Conservation (phyloP, 1,140 invertebrate genomes). For the Atopsyche davidsoni region DNA sequence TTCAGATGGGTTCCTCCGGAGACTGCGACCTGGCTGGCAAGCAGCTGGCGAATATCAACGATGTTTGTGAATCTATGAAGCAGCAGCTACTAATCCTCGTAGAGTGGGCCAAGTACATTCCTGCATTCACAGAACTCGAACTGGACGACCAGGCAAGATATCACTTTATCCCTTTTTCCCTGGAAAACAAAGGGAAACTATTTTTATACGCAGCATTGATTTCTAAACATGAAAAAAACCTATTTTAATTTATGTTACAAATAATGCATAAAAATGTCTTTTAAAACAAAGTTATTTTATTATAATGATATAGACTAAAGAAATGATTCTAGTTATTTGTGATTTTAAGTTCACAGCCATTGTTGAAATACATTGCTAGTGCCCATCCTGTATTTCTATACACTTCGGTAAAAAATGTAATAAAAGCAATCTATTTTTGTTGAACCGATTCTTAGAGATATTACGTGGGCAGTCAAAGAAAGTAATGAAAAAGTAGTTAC, state of each 20-base stretch:
- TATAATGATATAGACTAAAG: neutral
- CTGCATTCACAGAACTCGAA: constrained; percentile 88
- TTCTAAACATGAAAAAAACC: neutral
- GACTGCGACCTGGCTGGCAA: constrained; percentile 74
- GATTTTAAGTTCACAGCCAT: too few relatives aligned
- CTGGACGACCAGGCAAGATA: constrained; percentile 80
- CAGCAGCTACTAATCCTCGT: constrained; percentile 93
- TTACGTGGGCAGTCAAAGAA: too few relatives aligned
- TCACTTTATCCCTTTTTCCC: neutral
- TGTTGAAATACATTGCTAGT: too few relatives aligned
- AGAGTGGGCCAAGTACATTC: constrained; percentile 98
- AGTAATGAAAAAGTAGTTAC: too few relatives aligned
- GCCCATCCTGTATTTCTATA: neutral
- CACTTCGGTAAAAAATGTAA: neutral
- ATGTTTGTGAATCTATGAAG: constrained; percentile 97
- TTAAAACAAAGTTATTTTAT: neutral
- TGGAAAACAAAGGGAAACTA: neutral
- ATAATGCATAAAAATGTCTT: too few relatives aligned
- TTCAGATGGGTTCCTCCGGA: constrained; percentile 46
- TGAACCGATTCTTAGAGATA: too few relatives aligned
- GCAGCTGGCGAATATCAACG: constrained; percentile 85
- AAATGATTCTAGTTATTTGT: neutral
- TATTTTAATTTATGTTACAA: neutral
- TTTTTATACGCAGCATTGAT: neutral
- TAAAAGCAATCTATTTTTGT: too few relatives aligned